Evolutionary conservation across 2,888 invertebrate genomes (phyloP).

Genomic region (Shargacucullia verbasci): DNA sequence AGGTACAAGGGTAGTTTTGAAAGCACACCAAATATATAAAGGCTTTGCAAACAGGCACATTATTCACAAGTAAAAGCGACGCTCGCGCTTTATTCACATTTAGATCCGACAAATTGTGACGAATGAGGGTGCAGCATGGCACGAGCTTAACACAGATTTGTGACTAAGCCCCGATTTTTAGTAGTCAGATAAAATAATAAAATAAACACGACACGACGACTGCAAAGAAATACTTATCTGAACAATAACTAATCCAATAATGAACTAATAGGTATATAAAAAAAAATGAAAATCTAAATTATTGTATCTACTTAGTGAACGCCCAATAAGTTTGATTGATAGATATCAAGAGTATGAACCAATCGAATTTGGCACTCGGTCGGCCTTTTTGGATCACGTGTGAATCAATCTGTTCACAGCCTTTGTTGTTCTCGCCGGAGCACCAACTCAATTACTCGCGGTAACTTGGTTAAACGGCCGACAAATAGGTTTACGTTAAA

Average conservation of each 20-base stretch:
- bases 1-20: conserved; percentile 16
- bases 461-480: conserved; percentile 29
- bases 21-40: conserved; percentile 26
- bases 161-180: conserved; percentile 5
- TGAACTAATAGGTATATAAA: too few species aligned
- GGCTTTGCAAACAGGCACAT: conserved; percentile 27
- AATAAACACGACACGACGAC: too few species aligned
- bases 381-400: background rate
- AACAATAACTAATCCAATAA: too few species aligned
- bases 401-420: conserved; percentile 4
- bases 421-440: conserved; percentile 13
- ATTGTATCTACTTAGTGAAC: background rate
- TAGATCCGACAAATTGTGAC: conserved; percentile 64
- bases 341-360: background rate
- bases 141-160: conserved; percentile 41
- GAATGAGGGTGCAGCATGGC: conserved; percentile 53
- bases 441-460: conserved; percentile 41
- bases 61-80: conserved; percentile 35
- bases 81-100: conserved; percentile 53
- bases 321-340: background rate
- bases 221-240: too few species aligned
- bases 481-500: conserved; percentile 34
- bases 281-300: conserved; percentile 27
- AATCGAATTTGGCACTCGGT: background rate
- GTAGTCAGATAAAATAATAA: too few species aligned